These are phyloP conservation scores for Dinoponera quadriceps DNA, from an alignment of 1,140 invertebrate genomes.

Conservation along the genomic window DNA sequence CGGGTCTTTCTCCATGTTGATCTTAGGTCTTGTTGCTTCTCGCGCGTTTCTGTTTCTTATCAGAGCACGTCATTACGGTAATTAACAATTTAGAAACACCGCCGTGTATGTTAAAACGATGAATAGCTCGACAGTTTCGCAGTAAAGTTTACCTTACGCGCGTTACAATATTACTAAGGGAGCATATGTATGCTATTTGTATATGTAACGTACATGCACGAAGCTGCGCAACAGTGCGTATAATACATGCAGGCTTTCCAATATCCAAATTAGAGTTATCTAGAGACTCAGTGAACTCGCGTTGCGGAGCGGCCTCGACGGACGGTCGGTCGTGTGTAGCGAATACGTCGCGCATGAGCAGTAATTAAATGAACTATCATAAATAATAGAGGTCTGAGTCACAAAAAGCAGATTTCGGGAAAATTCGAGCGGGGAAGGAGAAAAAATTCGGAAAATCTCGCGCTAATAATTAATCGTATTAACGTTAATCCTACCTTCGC, in stretches of 20 bases:
- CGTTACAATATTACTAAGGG: conserved; percentile 24
- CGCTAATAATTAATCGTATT: too few relatives aligned
- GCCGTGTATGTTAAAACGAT: conserved; percentile 11
- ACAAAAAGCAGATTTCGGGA: too few relatives aligned
- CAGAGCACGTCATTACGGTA: neutral
- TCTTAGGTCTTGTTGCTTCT: neutral
- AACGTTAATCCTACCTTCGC: too few relatives aligned
- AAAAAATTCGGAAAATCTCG: too few relatives aligned
- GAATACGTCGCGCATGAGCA: neutral
- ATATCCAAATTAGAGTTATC: neutral
- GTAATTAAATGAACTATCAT: too few relatives aligned
- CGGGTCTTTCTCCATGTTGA: neutral
- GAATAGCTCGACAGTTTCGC: conserved; percentile 5
- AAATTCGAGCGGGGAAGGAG: too few relatives aligned
- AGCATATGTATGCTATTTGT: neutral
- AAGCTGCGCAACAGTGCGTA: neutral
- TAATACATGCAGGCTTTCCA: neutral
- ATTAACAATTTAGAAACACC: conserved; percentile 25
- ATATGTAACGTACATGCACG: neutral
- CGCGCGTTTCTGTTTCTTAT: neutral
- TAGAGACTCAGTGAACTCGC: neutral
- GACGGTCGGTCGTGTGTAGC: neutral
- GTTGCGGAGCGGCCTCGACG: neutral
- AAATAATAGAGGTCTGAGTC: too few relatives aligned
- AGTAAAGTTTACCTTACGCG: neutral